These are phyloP conservation scores for Calliphora vomitoria DNA, from an alignment of 2,888 invertebrate genomes.

Conservation along the genomic window DNA sequence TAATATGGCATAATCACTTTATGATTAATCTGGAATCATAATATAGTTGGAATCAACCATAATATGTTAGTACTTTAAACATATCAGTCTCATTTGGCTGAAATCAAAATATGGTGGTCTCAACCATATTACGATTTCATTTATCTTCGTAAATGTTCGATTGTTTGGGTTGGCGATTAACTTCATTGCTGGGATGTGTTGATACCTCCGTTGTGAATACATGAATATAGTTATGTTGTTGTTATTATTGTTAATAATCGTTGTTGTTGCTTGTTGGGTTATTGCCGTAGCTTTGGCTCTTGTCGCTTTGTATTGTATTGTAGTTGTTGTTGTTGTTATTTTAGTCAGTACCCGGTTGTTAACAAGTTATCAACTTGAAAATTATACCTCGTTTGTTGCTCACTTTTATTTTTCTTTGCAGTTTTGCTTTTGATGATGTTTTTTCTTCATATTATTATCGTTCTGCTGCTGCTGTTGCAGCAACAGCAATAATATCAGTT, in stretches of 20 bases:
- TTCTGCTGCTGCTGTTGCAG: slow-evolving; percentile 27
- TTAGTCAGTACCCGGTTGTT: slow-evolving; percentile 67
- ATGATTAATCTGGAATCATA: no score
- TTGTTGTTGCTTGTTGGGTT: slow-evolving; percentile 9
- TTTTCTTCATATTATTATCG: slow-evolving; percentile 50
- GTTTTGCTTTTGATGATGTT: slow-evolving; percentile 32
- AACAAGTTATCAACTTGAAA: slow-evolving; percentile 74
- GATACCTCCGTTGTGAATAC: slow-evolving; percentile 44
- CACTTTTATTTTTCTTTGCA: slow-evolving; percentile 70
- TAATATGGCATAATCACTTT: no score
- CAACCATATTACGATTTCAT: no score
- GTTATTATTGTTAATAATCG: slow-evolving; percentile 48
- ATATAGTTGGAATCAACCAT: no score
- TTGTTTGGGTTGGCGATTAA: background rate
- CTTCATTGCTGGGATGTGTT: slow-evolving; percentile 49
- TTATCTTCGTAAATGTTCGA: no score
- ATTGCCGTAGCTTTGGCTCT: slow-evolving; percentile 47
- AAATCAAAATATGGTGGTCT: no score
- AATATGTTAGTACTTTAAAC: no score
- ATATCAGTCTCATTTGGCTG: no score
- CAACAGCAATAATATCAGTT: slow-evolving; percentile 49
- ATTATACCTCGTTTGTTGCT: slow-evolving; percentile 73
- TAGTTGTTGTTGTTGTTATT: slow-evolving; percentile 49
- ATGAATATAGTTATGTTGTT: slow-evolving; percentile 50
- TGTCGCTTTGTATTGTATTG: slow-evolving; percentile 31